A percentile compares a stretch with the other conserved stretches of the same genome.
Evolutionary conservation across 23 tunicate species (phyloP).

Genomic region (Halocynthia aurantium): DNA sequence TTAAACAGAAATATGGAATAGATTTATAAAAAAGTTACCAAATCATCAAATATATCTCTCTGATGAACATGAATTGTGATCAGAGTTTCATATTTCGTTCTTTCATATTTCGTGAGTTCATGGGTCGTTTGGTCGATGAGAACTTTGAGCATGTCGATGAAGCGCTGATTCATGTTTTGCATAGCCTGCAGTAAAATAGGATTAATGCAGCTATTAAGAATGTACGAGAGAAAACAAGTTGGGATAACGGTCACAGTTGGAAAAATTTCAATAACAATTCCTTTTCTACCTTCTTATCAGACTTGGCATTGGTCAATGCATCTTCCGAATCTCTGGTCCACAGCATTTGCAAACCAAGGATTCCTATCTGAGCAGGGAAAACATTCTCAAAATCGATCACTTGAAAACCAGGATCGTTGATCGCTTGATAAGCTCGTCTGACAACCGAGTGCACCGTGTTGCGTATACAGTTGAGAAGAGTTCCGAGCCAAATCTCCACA

Average conservation of each 20-base stretch:
- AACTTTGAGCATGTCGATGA: conserved; percentile 64
- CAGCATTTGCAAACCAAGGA: conserved; percentile 78
- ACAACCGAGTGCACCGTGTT: conserved; percentile 70
- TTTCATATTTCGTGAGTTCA: conserved; percentile 49
- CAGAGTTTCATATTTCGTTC: conserved; percentile 75
- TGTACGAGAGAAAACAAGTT: no score
- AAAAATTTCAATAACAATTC: not conserved
- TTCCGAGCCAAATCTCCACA: conserved; percentile 83
- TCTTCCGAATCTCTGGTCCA: conserved; percentile 89
- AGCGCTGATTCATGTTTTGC: conserved; percentile 73
- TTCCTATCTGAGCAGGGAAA: conserved; percentile 78
- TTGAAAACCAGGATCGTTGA: conserved; percentile 69
- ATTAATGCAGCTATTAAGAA: not conserved
- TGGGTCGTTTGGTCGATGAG: conserved; percentile 83
- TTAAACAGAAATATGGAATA: not conserved
- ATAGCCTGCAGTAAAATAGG: conserved; percentile 28
- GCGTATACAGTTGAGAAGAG: conserved; percentile 41
- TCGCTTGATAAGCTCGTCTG: conserved; percentile 48
- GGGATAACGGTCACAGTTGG: no score
- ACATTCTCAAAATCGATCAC: conserved; percentile 76
- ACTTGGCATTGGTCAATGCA: conserved; percentile 56
- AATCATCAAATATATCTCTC: conserved; percentile 75
- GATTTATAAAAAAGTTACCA: conserved; percentile 27
- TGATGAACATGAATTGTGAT: conserved; percentile 91
- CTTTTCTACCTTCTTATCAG: conserved; percentile 52